Evolutionary conservation across 2,797 vertebrate genomes (phyloP).

Genomic region (Acanthurus leucopareius): DNA sequence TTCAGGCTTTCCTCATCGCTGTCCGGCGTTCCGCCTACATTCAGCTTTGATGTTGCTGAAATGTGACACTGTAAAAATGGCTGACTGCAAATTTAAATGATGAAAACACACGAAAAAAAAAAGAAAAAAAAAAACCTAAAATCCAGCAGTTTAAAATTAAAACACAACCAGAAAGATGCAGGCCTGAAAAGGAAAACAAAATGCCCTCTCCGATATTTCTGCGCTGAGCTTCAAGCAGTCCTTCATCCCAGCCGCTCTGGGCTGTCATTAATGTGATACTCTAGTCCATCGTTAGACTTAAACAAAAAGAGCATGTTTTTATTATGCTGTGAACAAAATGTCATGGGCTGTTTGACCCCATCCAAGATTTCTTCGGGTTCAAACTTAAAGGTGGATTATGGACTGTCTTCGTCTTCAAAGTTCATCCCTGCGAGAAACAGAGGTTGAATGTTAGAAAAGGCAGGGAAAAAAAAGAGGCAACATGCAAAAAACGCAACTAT

Average conservation of each 20-base stretch:
- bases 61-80: slow-evolving; percentile 65
- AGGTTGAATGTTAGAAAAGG: slow-evolving; percentile 48
- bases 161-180: slow-evolving; percentile 88
- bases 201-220: slow-evolving; percentile 65
- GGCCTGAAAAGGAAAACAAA: slow-evolving; percentile 60
- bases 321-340: slow-evolving; percentile 77
- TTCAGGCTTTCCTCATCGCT: slow-evolving; percentile 47
- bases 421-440: slow-evolving; percentile 92
- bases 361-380: slow-evolving; percentile 87
- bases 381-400: slow-evolving; percentile 82
- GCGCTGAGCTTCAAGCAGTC: slow-evolving; percentile 75
- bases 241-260: slow-evolving; percentile 50
- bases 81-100: slow-evolving; percentile 73
- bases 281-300: slow-evolving; percentile 67
- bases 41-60: slow-evolving; percentile 76
- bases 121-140: slow-evolving; percentile 23
- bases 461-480: not conserved
- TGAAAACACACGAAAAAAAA: slow-evolving; percentile 63
- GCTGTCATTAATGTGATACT: slow-evolving; percentile 57
- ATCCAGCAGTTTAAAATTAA: slow-evolving; percentile 81
- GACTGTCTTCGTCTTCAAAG: slow-evolving; percentile 92
- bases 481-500: not conserved
- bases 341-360: slow-evolving; percentile 72
- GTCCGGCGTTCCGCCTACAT: slow-evolving; percentile 48
- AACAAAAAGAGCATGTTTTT: slow-evolving; percentile 78